A percentile compares a stretch with the other conserved stretches of the same genome.
Evolutionary conservation across 2,797 vertebrate species (phyloP).

Genomic region (Ambastaia sidthimunki): DNA sequence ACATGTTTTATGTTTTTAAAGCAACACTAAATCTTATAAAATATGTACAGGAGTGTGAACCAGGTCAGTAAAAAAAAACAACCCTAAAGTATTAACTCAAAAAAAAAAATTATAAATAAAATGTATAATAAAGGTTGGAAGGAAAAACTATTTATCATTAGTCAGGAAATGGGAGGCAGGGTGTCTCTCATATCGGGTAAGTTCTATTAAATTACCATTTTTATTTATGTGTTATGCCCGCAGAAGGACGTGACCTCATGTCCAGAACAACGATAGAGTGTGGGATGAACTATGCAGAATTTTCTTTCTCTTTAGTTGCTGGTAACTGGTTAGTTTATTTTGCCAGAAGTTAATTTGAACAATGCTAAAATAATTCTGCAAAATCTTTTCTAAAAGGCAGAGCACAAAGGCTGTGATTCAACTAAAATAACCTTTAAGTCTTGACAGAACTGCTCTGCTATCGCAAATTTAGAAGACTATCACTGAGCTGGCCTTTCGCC

Average conservation of each 20-base stretch:
- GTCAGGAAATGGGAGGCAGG: background rate
- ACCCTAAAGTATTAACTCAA: background rate
- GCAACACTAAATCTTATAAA: background rate
- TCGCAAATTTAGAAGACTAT: background rate
- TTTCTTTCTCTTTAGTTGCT: background rate
- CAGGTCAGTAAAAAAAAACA: background rate
- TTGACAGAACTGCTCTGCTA: background rate
- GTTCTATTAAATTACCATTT: constrained; percentile 2
- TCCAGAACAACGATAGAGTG: background rate
- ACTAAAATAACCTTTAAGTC: constrained; percentile 6
- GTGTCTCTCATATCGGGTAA: background rate
- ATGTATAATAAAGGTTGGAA: background rate
- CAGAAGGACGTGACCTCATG: background rate
- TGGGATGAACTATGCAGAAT: background rate
- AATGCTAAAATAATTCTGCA: background rate
- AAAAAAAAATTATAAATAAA: too few species aligned
- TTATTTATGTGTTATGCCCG: background rate
- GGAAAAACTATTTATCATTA: background rate
- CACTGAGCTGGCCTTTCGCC: constrained; percentile 2
- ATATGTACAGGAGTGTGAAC: background rate
- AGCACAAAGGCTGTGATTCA: background rate
- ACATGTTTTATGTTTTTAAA: background rate
- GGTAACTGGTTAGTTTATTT: background rate
- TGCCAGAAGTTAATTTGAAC: background rate
- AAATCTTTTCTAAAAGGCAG: background rate